Evolutionary conservation across 37 sponge, comb jelly and placozoan genomes (phyloP), one percentile per base, ranked within the genome.

Genomic region (Ianthella basta): DNA sequence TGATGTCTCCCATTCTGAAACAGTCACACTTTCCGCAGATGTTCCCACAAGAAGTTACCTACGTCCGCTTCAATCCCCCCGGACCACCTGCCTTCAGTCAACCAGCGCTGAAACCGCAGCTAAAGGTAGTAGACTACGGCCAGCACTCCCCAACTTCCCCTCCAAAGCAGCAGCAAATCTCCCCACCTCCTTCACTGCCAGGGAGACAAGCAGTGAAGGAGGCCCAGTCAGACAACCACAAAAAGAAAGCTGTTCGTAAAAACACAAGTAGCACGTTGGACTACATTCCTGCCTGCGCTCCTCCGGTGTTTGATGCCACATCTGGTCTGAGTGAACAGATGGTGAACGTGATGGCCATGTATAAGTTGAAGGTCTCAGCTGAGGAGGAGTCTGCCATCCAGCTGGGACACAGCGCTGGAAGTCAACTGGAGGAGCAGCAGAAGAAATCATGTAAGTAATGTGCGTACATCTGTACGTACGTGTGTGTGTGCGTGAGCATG

Each of bases 241-340:
- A 69, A 30, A 69, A 69, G 34, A 30, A n/a, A 6, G 33, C 34
- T 30, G 25, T 69, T 35, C 29, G 34, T 30, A 69, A 69, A 12
- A 75, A 75, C 78, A 75, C 54, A 19, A 75, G 78, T 23, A 75
- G 78, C 53, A 75, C 78, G 1, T 24, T 75, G 32, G 78, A 75
- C 54, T 75, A 40, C 78, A 75, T 75, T 12, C 15, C 78, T 3
- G 54, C 44, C n/a, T 44, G n/a, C 25, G 0, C 23, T 15, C 78
- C 44, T 10, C 78, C 78, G 20, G 78, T 75, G 14, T 75, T 75
- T 12, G 78, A 75, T 41, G 44, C 78, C 1, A 44, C 78, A 10
- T 13, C 40, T 24, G 78, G 37, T 13, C 78, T 75, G 24, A 41
- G 53, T 36, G 37, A 75, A 32, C 78, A 50, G 25, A 18, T 75